Base-by-base conservation (phyloP, 2,888 invertebrate species). In the Agrochola macilenta region DNA sequence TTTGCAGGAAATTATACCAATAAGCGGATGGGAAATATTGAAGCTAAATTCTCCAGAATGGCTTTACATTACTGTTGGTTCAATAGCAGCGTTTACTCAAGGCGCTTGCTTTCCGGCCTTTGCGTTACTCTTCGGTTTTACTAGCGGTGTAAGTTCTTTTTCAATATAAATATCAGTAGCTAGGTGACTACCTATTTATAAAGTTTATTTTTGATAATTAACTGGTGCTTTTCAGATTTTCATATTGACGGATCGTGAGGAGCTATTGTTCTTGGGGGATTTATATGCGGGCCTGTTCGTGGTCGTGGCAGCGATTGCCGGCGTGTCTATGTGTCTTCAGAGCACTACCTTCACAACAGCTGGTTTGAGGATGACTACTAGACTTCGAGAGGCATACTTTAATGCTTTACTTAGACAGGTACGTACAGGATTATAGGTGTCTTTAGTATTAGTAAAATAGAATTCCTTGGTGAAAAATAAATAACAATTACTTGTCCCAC, bases 311-410 rank as follows among this genome's bases (percentile, higher is more conserved):
- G 90, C 98, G 0, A 89, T 97, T 2, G 97, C 98, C 0, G 98
- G 98, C 0, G 80, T 97, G 0, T 97, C 98, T 4, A 98, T 97
- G 87, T 97, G 98, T 89, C 91, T 98, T 0, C 98, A 98, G 93
- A 97, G 98, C 84, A 97, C 97, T 83, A 97, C 98, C 93, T 98
- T 98, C 91, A 98, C 98, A 0, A 95, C 97, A 46, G 98, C 98
- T 0, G 98, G 98, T 0, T 98, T 98, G 1, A 97, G 97, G 76
- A 97, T 99, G 95, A 99, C 98, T 0, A 96, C 98, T 4, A 95
- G 98, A 70, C 90, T 97, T 12, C 94, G 97, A 80, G 91, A 93
- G 88, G 90, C 94, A 88, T 95, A 97, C 87, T 97, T 97, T 76
- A 92, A 92, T 2, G 97, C 97, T 30, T 96, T 97, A 92, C 88